Base-by-base conservation (phyloP, 2,888 invertebrate species). In the Zelleria hepariella region DNA sequence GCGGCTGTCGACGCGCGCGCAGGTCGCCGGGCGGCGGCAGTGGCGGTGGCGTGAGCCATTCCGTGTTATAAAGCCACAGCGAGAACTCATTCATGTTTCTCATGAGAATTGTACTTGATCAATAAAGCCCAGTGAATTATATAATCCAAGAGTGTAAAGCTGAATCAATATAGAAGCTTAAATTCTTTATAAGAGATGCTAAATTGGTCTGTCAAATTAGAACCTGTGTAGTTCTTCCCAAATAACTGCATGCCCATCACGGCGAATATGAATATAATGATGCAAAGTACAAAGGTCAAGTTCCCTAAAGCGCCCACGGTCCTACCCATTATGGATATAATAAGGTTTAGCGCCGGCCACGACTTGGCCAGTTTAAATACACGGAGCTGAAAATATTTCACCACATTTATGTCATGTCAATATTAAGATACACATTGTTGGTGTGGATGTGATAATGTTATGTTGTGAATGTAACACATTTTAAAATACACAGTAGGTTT, bases 201-300 rank as follows among this genome's bases (percentile, higher is more conserved):
- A 81, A 81, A 82, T 82, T 80, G 10, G 80, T 82, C 78, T 81
- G 76, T 86, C 74, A 84, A 81, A 83, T 42, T 77, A 80, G 83
- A 86, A 93, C 93, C 93, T 86, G 91, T 92, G 86, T 96, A 96
- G 85, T 95, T 94, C 83, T 95, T 94, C 72, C 96, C 96, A 90
- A 97, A 97, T 73, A 97, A 91, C 87, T 97, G 97, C 95, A 97
- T 97, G 71, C 97, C 97, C 96, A 97, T 97, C 75, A 97, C 97
- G 85, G 97, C 97, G 85, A 97, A 98, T 88, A 97, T 97, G 91
- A 97, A 97, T 91, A 97, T 96, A 89, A 97, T 97, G 89, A 98
- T 98, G 85, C 95, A 95, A 86, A 97, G 91, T 77, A 97, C 97
- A 91, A 97, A 96, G 74, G 96, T 97, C 88, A 97, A 91, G 91